A percentile compares a stretch with the other conserved stretches of the same genome.
These are phyloP conservation scores for Altica lythri DNA, from an alignment of 2,888 invertebrate species.

Conservation along the genomic window DNA sequence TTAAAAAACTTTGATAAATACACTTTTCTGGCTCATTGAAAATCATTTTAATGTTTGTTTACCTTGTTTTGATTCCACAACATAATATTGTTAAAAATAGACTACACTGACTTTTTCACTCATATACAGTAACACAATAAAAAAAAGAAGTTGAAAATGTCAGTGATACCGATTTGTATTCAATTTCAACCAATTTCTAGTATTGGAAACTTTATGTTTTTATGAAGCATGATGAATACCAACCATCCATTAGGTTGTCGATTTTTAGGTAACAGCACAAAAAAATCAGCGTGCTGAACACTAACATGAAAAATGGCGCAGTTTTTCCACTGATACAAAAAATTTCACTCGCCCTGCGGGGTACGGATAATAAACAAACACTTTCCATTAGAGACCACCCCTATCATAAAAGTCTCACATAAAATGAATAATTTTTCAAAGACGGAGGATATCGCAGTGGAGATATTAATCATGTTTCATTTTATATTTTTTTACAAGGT, in stretches of 20 bases:
- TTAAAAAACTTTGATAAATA: too few species aligned
- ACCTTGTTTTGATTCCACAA: too few species aligned
- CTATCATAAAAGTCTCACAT: slow-evolving; percentile 11
- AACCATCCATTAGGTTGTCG: slow-evolving; percentile 5
- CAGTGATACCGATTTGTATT: too few species aligned
- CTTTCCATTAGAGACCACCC: slow-evolving; percentile 22
- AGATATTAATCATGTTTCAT: slow-evolving; percentile 20
- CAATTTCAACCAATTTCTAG: too few species aligned
- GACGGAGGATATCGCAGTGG: slow-evolving; percentile 10
- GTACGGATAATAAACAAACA: slow-evolving; percentile 13
- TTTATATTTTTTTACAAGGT: slow-evolving; percentile 12
- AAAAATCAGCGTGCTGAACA: not conserved
- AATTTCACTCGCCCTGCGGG: slow-evolving; percentile 15
- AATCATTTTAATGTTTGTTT: too few species aligned
- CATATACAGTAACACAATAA: too few species aligned
- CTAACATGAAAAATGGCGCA: slow-evolving; percentile 6
- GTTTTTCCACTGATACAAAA: slow-evolving; percentile 18
- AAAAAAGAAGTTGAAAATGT: too few species aligned
- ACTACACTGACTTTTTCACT: too few species aligned
- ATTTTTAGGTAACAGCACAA: not conserved
- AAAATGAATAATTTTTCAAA: slow-evolving; percentile 21
- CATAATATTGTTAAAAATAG: too few species aligned
- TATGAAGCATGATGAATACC: not conserved
- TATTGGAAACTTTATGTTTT: too few species aligned
- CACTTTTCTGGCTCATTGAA: too few species aligned